Evolutionary conservation across 2,888 invertebrate genomes (phyloP).

Genomic region (Clusia tigrina): DNA sequence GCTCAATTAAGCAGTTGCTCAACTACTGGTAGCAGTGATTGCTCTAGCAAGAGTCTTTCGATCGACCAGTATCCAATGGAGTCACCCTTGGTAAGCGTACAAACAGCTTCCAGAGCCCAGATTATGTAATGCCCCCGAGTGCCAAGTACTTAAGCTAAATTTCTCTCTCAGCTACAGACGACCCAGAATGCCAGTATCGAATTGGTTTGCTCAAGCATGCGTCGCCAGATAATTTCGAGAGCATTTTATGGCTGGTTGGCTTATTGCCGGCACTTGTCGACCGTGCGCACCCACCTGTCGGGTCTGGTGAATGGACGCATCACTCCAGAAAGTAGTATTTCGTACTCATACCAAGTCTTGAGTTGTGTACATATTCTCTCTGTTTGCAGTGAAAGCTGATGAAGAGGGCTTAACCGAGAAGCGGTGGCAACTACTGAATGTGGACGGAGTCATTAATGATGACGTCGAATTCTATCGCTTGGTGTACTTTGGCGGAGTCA

Average conservation of each 20-base stretch:
- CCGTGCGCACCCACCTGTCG: slow-evolving; percentile 90
- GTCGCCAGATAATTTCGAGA: slow-evolving; percentile 90
- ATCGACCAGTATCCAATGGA: slow-evolving; percentile 64
- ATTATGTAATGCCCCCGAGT: neutral
- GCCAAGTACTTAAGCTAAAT: neutral
- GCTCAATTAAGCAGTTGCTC: slow-evolving; percentile 73
- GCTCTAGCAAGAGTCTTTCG: slow-evolving; percentile 67
- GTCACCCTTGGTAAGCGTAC: slow-evolving; percentile 42
- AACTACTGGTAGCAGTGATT: slow-evolving; percentile 72
- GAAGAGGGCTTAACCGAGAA: slow-evolving; percentile 79
- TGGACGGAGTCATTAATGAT: slow-evolving; percentile 70
- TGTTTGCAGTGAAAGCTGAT: slow-evolving; percentile 68
- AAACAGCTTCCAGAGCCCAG: slow-evolving; percentile 1
- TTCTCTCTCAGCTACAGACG: slow-evolving; percentile 44
- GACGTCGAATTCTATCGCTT: slow-evolving; percentile 80
- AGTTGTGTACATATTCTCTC: no score
- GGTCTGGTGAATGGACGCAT: slow-evolving; percentile 83
- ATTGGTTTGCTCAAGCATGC: slow-evolving; percentile 93
- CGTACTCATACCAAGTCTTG: neutral
- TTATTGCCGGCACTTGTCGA: slow-evolving; percentile 90
- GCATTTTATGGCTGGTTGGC: slow-evolving; percentile 98
- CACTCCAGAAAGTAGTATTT: slow-evolving; percentile 68
- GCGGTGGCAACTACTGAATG: slow-evolving; percentile 76
- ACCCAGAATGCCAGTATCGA: slow-evolving; percentile 71
- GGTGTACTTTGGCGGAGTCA: slow-evolving; percentile 88